Conservation (phyloP, 2,888 invertebrate genomes). For the Orchestes rusci region DNA sequence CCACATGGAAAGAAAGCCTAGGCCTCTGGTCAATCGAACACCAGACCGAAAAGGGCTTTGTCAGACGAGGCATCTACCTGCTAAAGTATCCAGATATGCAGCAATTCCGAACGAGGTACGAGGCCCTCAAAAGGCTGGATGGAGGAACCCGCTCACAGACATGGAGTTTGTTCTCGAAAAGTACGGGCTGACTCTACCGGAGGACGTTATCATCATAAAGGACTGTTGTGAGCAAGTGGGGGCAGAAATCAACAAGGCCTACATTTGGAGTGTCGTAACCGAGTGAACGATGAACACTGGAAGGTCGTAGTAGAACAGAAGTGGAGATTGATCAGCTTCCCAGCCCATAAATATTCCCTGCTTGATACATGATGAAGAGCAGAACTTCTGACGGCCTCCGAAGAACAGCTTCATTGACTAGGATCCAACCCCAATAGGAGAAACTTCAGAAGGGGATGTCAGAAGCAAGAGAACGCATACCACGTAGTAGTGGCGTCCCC, state of each 20-base stretch:
- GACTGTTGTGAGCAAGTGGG: conserved; percentile 2
- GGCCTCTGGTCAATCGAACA: no score
- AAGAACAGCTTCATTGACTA: conserved; percentile 24
- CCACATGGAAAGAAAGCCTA: conserved; percentile 1
- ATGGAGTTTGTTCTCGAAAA: no score
- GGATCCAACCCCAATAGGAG: conserved; percentile 8
- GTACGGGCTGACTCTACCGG: neutral
- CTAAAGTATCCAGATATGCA: neutral
- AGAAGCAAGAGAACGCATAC: no score
- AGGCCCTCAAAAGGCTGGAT: no score
- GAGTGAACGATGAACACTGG: conserved; percentile 22
- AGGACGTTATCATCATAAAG: conserved; percentile 6
- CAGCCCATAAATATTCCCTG: conserved; percentile 12
- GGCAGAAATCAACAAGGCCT: no score
- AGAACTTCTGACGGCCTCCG: conserved; percentile 22
- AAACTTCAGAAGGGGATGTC: conserved; percentile 18
- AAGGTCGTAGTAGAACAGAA: conserved; percentile 15
- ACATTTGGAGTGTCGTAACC: conserved; percentile 1
- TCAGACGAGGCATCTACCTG: conserved; percentile 1
- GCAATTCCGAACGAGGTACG: conserved; percentile 8
- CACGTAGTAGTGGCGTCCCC: no score
- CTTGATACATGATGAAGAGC: conserved; percentile 19
- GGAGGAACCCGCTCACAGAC: conserved; percentile 11
- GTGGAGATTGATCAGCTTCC: no score
- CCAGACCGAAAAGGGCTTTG: no score